Evolutionary conservation across 1,140 invertebrate species (phyloP).

Genomic region (Parapsyche elsis): DNA sequence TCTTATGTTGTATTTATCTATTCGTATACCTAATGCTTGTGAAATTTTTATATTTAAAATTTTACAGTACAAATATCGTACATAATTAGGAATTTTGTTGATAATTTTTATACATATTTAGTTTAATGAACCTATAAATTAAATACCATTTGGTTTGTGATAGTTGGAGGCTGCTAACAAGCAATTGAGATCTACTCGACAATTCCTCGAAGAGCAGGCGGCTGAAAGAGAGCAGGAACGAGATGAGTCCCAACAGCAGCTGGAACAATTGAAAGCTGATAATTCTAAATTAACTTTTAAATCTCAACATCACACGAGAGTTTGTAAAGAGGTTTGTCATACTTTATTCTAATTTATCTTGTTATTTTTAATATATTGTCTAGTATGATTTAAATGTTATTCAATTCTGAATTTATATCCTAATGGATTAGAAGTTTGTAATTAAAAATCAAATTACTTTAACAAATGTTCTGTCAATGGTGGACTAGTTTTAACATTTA

Average conservation of each 20-base stretch:
- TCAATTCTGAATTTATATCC: no score
- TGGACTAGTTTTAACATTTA: no score
- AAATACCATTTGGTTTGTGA: background rate
- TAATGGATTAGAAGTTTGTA: no score
- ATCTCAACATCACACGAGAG: conserved; percentile 67
- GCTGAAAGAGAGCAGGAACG: conserved; percentile 80
- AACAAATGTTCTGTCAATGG: no score
- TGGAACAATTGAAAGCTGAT: conserved; percentile 71
- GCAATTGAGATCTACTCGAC: conserved; percentile 76
- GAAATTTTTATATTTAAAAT: background rate
- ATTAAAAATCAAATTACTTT: no score
- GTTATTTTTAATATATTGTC: background rate
- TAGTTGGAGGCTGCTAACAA: conserved; percentile 85
- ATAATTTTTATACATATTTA: background rate
- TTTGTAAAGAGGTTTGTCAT: conserved; percentile 65
- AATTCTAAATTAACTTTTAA: conserved; percentile 73
- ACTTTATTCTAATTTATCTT: conserved; percentile 14
- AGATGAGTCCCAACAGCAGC: conserved; percentile 77
- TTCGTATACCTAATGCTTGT: background rate
- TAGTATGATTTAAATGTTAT: no score
- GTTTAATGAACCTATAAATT: conserved; percentile 10
- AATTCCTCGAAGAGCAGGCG: conserved; percentile 85
- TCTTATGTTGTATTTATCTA: background rate
- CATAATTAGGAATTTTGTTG: background rate
- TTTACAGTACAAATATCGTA: background rate